Conservation (phyloP, 2,113 vertebrate genomes). For the Solenodon paradoxus region DNA sequence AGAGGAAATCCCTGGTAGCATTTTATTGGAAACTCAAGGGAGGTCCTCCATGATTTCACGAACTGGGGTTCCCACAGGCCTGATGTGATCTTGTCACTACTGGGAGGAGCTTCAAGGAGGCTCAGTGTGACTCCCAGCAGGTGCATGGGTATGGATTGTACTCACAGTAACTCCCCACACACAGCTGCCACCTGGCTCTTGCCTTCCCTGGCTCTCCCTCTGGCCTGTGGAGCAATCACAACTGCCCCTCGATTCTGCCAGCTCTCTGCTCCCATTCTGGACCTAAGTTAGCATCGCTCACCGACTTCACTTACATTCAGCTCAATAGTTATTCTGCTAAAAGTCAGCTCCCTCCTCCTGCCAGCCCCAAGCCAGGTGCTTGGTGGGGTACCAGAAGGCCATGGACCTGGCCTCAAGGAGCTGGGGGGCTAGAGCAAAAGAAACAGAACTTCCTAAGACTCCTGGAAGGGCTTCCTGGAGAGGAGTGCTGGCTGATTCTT, state of each 20-base stretch:
- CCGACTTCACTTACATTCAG: not conserved
- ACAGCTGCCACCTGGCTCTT: not conserved
- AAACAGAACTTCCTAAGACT: too few species aligned
- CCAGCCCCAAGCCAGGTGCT: not conserved
- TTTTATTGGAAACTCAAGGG: conserved; percentile 16
- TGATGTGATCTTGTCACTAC: not conserved
- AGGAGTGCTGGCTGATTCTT: not conserved
- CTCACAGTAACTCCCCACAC: accelerated
- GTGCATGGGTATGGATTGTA: not conserved
- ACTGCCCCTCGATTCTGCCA: not conserved
- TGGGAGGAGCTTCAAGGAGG: not conserved
- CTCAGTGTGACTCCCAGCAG: not conserved
- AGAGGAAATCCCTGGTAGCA: not conserved
- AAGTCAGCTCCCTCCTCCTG: not conserved
- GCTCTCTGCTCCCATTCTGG: not conserved
- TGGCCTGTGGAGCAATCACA: not conserved
- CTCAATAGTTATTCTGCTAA: not conserved
- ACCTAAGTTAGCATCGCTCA: not conserved
- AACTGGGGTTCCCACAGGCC: not conserved
- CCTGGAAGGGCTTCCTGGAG: too few species aligned
- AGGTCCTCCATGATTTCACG: not conserved
- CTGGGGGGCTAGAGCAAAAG: not conserved
- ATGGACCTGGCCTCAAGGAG: not conserved
- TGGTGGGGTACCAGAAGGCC: not conserved
- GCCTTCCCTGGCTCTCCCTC: not conserved